These are phyloP conservation scores for Agapornis roseicollis DNA, from an alignment of 2,113 vertebrate genomes.

Conservation along the genomic window DNA sequence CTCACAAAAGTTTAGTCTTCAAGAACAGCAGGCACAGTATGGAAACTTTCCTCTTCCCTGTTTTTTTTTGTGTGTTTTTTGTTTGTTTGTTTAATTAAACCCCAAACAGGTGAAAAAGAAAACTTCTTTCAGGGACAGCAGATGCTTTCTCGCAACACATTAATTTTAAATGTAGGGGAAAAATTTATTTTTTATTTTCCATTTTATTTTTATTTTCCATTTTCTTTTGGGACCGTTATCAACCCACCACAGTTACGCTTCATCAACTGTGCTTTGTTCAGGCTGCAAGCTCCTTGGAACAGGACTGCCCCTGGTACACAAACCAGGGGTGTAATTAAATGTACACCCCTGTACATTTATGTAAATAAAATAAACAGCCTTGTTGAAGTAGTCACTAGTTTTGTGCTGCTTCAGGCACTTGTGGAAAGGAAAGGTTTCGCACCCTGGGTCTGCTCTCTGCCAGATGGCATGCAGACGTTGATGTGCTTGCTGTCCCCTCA, in stretches of 20 bases:
- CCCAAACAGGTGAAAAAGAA: not conserved
- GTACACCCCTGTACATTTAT: not conserved
- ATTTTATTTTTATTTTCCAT: not conserved
- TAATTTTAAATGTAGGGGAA: not conserved
- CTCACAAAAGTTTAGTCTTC: not conserved
- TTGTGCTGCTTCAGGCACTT: not conserved
- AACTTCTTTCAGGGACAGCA: not conserved
- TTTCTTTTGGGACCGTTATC: not conserved
- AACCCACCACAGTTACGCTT: not conserved
- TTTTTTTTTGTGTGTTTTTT: not conserved
- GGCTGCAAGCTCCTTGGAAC: accelerated
- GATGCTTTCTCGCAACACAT: not conserved
- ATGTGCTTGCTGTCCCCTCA: not conserved
- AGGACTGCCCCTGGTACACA: not conserved
- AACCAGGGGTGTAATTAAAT: not conserved
- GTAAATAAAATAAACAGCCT: not conserved
- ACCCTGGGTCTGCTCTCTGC: accelerated
- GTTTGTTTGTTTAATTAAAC: not conserved
- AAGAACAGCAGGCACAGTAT: not conserved
- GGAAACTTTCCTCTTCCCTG: not conserved
- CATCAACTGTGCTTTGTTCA: not conserved
- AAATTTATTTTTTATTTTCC: not conserved
- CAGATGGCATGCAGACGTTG: not conserved
- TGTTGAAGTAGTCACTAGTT: not conserved
- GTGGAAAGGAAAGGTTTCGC: not conserved